Percentiles rank a stretch among this genome's conserved stretches.
These are phyloP conservation scores for Uropsilus gracilis DNA, from an alignment of 2,113 vertebrate genomes.

Conservation along the genomic window DNA sequence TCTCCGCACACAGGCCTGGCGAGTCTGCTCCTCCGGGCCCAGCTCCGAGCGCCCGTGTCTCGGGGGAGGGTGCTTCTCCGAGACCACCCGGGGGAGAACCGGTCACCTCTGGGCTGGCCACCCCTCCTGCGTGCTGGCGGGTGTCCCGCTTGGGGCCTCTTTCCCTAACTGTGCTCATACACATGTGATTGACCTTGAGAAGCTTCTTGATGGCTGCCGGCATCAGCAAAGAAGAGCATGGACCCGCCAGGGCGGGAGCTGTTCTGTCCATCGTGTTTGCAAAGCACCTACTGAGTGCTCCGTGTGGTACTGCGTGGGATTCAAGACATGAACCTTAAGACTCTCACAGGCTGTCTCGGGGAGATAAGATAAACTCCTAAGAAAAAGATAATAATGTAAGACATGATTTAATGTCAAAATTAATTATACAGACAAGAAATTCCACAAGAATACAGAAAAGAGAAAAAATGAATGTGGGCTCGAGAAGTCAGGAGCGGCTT, in stretches of 20 bases:
- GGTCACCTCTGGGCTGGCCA: background rate
- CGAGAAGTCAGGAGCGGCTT: conserved; percentile 21
- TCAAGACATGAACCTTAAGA: background rate
- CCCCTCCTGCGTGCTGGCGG: background rate
- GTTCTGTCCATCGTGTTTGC: background rate
- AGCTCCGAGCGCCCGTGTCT: background rate
- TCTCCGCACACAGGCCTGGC: background rate
- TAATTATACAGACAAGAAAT: conserved; percentile 65
- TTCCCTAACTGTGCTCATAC: background rate
- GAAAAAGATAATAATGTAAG: conserved; percentile 57
- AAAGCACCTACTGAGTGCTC: background rate
- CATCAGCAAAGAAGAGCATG: background rate
- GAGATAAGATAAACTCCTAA: conserved; percentile 34
- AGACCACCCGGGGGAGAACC: background rate
- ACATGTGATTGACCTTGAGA: conserved; percentile 10
- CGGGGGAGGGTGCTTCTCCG: background rate
- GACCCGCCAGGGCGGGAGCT: background rate
- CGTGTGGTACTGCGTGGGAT: background rate
- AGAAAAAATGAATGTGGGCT: conserved; percentile 63
- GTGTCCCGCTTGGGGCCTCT: background rate
- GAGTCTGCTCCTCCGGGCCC: background rate
- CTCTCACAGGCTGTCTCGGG: background rate
- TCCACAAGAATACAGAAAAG: conserved; percentile 64
- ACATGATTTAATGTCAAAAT: conserved; percentile 65
- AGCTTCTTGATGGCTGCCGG: background rate